Evolutionary conservation across 2,113 vertebrate genomes (phyloP).

Genomic region (Plotosus lineatus): DNA sequence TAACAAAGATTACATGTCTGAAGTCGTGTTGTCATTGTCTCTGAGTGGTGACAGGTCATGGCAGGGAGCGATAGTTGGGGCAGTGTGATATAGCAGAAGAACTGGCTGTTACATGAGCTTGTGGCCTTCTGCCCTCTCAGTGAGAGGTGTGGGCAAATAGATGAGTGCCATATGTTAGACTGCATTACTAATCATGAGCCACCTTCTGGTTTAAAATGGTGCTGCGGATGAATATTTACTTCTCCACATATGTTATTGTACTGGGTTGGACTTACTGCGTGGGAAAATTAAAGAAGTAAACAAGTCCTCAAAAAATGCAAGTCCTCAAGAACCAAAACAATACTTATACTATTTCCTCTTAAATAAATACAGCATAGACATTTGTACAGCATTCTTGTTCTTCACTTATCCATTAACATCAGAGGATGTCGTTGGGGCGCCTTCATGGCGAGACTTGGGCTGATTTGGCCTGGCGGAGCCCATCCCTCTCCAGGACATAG

Average conservation of each 20-base stretch:
- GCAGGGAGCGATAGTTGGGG: constrained; percentile 35
- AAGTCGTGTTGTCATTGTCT: constrained; percentile 30
- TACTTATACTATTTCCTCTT: too few relatives aligned
- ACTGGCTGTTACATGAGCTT: not conserved
- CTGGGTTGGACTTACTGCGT: not conserved
- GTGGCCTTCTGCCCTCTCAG: constrained; percentile 26
- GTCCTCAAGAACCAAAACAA: too few relatives aligned
- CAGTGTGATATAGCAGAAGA: constrained; percentile 28
- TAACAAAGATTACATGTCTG: constrained; percentile 43
- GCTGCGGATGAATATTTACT: not conserved
- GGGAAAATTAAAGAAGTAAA: not conserved
- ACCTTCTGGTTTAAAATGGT: not conserved
- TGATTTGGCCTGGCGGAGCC: too few relatives aligned
- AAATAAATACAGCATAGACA: too few relatives aligned
- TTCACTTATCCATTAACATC: too few relatives aligned
- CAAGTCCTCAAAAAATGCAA: not conserved
- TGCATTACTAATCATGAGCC: not conserved
- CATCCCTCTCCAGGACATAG: too few relatives aligned
- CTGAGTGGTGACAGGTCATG: constrained; percentile 44
- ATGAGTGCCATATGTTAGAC: constrained; percentile 13
- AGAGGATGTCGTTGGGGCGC: too few relatives aligned
- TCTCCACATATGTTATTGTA: not conserved
- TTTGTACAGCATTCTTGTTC: too few relatives aligned
- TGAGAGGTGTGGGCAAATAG: constrained; percentile 7
- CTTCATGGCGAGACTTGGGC: too few relatives aligned